phyloP scores from a whole-genome alignment of 2,797 vertebrate genomes.

The Micrastur ruficollis region DNA sequence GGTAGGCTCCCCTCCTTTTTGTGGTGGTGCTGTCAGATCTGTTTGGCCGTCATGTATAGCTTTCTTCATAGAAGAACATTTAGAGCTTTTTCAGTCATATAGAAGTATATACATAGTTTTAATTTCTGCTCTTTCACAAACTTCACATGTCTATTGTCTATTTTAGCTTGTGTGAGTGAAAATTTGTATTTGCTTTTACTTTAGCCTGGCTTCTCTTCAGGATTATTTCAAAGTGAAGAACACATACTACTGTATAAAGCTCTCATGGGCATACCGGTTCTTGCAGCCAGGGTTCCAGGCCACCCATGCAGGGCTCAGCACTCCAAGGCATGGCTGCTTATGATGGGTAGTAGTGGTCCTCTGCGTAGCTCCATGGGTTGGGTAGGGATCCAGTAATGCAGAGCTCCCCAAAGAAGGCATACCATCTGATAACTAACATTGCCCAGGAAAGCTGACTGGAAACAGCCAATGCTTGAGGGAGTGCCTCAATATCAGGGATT shows the following conservation, averaged over 20 bases:
- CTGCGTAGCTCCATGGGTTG: background rate
- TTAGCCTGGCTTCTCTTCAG: background rate
- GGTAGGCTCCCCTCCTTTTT: background rate
- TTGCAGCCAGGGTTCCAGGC: background rate
- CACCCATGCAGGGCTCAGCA: background rate
- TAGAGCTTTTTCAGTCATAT: background rate
- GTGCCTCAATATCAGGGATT: background rate
- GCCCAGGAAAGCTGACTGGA: background rate
- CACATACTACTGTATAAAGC: background rate
- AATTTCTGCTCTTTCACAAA: background rate
- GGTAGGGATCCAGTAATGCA: background rate
- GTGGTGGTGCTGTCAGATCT: background rate
- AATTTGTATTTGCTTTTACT: background rate
- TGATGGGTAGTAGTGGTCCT: background rate
- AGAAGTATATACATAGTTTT: background rate
- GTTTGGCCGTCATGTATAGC: background rate
- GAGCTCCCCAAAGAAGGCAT: background rate
- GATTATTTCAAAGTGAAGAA: background rate
- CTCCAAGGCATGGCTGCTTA: background rate
- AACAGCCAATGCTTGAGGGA: background rate
- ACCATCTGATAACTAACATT: background rate
- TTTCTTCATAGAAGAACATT: background rate
- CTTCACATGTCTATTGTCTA: accelerated
- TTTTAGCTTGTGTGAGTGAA: background rate
- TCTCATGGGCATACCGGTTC: background rate